Evolutionary conservation across 2,888 invertebrate genomes (phyloP).

Genomic region (Tanytarsus gracilentus): DNA sequence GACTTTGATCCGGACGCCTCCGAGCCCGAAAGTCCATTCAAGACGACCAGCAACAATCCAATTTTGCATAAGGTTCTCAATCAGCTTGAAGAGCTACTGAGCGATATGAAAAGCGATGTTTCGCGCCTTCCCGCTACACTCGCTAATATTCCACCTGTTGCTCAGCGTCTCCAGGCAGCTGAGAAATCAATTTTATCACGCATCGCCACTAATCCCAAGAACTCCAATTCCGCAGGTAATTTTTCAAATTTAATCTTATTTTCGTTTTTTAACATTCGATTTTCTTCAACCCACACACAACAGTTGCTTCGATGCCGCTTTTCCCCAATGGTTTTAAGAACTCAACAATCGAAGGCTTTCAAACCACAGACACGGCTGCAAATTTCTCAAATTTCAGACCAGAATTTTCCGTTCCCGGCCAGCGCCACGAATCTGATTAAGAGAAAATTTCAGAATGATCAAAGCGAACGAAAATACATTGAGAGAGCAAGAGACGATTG

Average conservation of each 20-base stretch:
- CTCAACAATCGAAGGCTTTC: constrained; percentile 60
- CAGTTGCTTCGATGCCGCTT: constrained; percentile 59
- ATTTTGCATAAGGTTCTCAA: constrained; percentile 98
- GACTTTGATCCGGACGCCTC: constrained; percentile 62
- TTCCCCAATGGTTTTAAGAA: constrained; percentile 77
- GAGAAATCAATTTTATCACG: constrained; percentile 88
- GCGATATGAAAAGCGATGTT: constrained; percentile 99
- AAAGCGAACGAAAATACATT: no score
- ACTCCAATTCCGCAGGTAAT: constrained; percentile 51
- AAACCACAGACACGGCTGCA: constrained; percentile 60
- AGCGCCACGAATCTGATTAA: constrained; percentile 29
- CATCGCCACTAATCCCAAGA: constrained; percentile 59
- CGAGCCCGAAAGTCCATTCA: constrained; percentile 71
- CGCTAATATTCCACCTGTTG: constrained; percentile 95
- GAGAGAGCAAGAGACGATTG: no score
- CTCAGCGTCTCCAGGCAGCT: constrained; percentile 96
- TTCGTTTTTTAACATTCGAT: background rate
- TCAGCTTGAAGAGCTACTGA: constrained; percentile 94
- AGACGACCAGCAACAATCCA: constrained; percentile 82
- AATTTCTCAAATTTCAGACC: constrained; percentile 87
- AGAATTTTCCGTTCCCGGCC: constrained; percentile 53
- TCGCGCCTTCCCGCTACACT: constrained; percentile 94
- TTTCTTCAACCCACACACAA: background rate
- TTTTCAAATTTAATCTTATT: constrained; percentile 32
- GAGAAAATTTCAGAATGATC: no score